phyloP scores from a whole-genome alignment of 2,113 vertebrate genomes.

The Xenopus tropicalis region UCB_Xtro_10.0 CM004448.2:62252501-62253000 shows the following conservation, averaged over 20 bases:
- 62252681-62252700: constrained; percentile 59
- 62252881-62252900: no score
- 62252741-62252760: constrained; percentile 51
- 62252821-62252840: constrained; percentile 67
- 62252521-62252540: constrained; percentile 50
- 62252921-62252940: no score
- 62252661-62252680: constrained; percentile 48
- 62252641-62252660: constrained; percentile 60
- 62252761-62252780: constrained; percentile 60
- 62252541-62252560: constrained; percentile 49
- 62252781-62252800: constrained; percentile 51
- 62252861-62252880: constrained; percentile 19
- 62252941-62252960: no score
- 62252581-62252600: constrained; percentile 57
- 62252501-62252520: constrained; percentile 34
- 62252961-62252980: no score
- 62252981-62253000: no score
- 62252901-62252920: no score
- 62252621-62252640: constrained; percentile 62
- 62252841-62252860: constrained; percentile 51
- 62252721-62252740: constrained; percentile 52
- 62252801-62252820: constrained; percentile 66
- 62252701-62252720: constrained; percentile 57
- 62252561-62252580: constrained; percentile 57
- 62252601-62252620: constrained; percentile 66